Base-by-base conservation (phyloP, 1,140 invertebrate genomes). In the Drosophila carrolli region DNA sequence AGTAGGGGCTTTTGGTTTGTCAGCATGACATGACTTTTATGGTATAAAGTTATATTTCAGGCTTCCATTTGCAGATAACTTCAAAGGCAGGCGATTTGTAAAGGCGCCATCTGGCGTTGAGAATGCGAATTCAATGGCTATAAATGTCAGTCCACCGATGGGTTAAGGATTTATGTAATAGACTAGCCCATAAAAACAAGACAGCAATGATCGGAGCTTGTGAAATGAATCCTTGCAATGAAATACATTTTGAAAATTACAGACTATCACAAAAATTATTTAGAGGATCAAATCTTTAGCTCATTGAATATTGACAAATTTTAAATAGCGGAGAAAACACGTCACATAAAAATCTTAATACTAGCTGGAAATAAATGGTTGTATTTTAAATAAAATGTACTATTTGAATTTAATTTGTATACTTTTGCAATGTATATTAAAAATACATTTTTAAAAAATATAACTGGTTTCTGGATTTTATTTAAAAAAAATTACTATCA, bases 21-120 rank as follows among this genome's bases (percentile, higher is more conserved):
- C 73, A 76, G 72, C 73, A 75, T 75, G 73, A 75, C 61, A 75
- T 75, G 72, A 75, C 73, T 75, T 75, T 75, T 75, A 75, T 75
- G 72, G 72, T 59, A 75, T 67, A 56, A 75, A 75, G 73, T 75
- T 75, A 75, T 75, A 75, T 58, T 59, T 75, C 72, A 75, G 51
- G n/a, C 67, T 70, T 38, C 51, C 65, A 71, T 4, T 71, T 51
- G 65, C 35, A 70, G 67, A 71, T 70, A 71, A 70, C 67, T 71
- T 71, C 65, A 71, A 71, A 71, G 67, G 67, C 67, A 57, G 65
- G 65, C 67, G 67, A 71, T 71, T 71, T 71, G 67, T 50, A 43
- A 67, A 71, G 67, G 67, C 67, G 67, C 67, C 67, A 71, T 71
- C 67, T 71, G 67, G 67, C 65, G 67, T 58, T 48, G 51, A 46